Evolutionary conservation across 1,140 invertebrate species (phyloP).

Genomic region (Cyclargus thomasi): DNA sequence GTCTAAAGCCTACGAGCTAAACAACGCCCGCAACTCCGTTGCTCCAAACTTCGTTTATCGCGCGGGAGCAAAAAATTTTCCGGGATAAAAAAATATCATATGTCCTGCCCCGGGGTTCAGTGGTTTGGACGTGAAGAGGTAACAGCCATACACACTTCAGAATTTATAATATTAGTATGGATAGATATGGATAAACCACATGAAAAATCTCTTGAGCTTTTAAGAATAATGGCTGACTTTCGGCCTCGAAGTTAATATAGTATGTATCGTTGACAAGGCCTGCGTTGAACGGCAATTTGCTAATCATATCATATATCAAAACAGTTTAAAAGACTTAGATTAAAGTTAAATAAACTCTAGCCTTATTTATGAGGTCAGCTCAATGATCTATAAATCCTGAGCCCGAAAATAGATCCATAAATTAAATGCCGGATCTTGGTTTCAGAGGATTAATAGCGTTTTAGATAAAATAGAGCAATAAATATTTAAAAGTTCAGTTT

Average conservation of each 20-base stretch:
- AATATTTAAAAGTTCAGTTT: neutral
- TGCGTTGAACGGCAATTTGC: neutral
- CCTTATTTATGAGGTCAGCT: neutral
- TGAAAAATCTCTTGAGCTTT: neutral
- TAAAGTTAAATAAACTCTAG: neutral
- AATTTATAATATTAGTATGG: no score
- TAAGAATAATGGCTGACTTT: neutral
- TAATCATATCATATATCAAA: neutral
- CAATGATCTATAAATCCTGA: neutral
- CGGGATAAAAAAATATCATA: no score
- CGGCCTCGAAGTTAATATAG: neutral
- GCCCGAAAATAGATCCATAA: neutral
- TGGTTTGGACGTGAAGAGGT: no score
- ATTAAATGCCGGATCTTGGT: neutral
- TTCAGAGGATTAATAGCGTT: neutral
- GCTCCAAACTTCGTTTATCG: no score
- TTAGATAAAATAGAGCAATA: neutral
- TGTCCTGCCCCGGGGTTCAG: no score
- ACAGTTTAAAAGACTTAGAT: neutral
- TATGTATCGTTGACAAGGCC: neutral
- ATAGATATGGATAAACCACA: neutral
- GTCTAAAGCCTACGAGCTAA: no score
- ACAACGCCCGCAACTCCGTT: no score
- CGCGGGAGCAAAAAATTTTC: no score
- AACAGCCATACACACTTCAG: no score